phyloP scores from a whole-genome alignment of 2,797 vertebrate genomes.

The Myoxocephalus aenaeus region DNA sequence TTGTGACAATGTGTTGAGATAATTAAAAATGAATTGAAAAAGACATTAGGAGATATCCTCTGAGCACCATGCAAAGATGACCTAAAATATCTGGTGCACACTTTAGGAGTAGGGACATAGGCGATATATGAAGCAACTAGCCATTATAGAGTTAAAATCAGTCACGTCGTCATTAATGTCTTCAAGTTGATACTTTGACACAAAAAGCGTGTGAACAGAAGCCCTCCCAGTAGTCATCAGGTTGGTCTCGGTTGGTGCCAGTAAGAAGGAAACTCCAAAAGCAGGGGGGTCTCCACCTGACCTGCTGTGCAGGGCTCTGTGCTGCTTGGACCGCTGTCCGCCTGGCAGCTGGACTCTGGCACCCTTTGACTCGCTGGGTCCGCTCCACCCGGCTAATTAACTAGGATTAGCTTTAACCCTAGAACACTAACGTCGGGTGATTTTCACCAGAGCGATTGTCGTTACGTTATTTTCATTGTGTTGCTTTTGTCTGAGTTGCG shows the following conservation, averaged over 20 bases:
- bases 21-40: not conserved
- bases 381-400: conserved; percentile 43
- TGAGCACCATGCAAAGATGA: not conserved
- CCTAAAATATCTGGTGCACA: not conserved
- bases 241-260: too few species aligned
- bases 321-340: conserved; percentile 18
- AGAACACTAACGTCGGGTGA: too few species aligned
- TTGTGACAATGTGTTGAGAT: not conserved
- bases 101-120: not conserved
- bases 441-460: too few species aligned
- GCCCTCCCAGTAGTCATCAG: too few species aligned
- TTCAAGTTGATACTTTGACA: not conserved
- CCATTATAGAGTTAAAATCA: not conserved
- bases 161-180: not conserved
- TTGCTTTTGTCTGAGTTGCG: too few species aligned
- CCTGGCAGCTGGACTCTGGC: conserved; percentile 28
- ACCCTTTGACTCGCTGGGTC: conserved; percentile 28
- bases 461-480: too few species aligned
- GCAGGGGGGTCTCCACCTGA: too few species aligned
- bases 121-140: not conserved
- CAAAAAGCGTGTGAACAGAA: not conserved
- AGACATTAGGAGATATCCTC: not conserved
- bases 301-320: not conserved
- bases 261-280: too few species aligned
- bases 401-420: conserved; percentile 52